phyloP scores from a whole-genome alignment of 2,797 vertebrate genomes.

The Helicolenus hilgendorfi region DNA sequence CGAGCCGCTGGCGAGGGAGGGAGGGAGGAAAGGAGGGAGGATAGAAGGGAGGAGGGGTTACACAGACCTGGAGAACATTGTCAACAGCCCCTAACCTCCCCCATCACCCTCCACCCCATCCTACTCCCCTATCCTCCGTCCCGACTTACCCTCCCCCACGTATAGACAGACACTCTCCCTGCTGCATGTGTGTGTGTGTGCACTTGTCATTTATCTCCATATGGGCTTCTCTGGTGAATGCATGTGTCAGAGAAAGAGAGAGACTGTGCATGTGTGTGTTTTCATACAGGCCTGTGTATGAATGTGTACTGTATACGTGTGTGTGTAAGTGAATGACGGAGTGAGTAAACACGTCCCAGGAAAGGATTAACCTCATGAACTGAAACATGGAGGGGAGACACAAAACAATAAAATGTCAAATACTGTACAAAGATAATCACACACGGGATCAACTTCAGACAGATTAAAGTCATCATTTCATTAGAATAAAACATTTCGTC shows the following conservation, averaged over 20 bases:
- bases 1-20: conserved; percentile 66
- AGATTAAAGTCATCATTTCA: conserved; percentile 7
- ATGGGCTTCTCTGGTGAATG: conserved; percentile 47
- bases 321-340: conserved; percentile 23
- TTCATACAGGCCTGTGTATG: not conserved
- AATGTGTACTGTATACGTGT: not conserved
- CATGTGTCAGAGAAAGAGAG: conserved; percentile 48
- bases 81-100: conserved; percentile 67
- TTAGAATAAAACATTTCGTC: conserved; percentile 30
- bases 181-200: conserved; percentile 48
- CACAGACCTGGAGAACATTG: conserved; percentile 75
- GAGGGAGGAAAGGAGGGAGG: conserved; percentile 22
- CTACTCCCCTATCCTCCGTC: conserved; percentile 32
- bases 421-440: conserved; percentile 35
- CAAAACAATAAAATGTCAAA: conserved; percentile 44
- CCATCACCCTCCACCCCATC: conserved; percentile 51
- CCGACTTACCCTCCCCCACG: conserved; percentile 75
- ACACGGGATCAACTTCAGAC: not conserved
- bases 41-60: conserved; percentile 35
- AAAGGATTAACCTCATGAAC: conserved; percentile 42
- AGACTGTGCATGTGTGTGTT: conserved; percentile 5
- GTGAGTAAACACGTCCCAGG: conserved; percentile 51
- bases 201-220: conserved; percentile 68
- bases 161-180: conserved; percentile 47
- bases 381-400: conserved; percentile 31